Percentiles rank a stretch among this genome's conserved stretches.
Evolutionary conservation across 2,797 vertebrate species (phyloP).

Genomic region (Macropus fuliginosus): DNA sequence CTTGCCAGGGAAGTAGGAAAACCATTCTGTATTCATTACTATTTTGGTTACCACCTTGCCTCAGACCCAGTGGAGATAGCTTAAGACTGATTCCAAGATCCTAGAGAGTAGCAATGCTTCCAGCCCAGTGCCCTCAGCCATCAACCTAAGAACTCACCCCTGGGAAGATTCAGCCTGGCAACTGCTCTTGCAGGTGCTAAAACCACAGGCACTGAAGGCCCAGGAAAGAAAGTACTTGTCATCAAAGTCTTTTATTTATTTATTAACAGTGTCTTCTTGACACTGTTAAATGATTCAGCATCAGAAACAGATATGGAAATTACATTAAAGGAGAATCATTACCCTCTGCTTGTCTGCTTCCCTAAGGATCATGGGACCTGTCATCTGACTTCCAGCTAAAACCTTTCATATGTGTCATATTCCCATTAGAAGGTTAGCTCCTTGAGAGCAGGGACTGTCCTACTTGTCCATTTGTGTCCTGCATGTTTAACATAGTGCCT

Average conservation of each 20-base stretch:
- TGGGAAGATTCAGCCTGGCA: background rate
- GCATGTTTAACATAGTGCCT: too few relatives aligned
- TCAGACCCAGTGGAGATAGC: background rate
- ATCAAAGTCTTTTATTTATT: background rate
- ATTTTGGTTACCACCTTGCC: background rate
- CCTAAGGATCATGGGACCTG: background rate
- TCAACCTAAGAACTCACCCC: background rate
- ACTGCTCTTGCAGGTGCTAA: too few relatives aligned
- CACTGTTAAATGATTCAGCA: background rate
- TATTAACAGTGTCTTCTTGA: background rate
- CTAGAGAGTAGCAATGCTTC: background rate
- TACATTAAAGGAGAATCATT: background rate
- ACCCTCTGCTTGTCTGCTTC: background rate
- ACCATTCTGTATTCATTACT: background rate
- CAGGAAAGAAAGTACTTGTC: background rate
- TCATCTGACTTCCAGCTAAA: too few relatives aligned
- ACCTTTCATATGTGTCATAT: too few relatives aligned
- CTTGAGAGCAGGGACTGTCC: too few relatives aligned
- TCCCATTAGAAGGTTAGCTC: too few relatives aligned
- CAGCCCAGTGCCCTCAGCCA: background rate
- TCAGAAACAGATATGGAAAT: background rate
- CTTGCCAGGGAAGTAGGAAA: background rate
- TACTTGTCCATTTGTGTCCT: too few relatives aligned
- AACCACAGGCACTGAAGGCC: background rate
- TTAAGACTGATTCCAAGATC: background rate